These are phyloP conservation scores for Vespertilio murinus DNA, from an alignment of 2,797 vertebrate species.

Conservation along the genomic window DNA sequence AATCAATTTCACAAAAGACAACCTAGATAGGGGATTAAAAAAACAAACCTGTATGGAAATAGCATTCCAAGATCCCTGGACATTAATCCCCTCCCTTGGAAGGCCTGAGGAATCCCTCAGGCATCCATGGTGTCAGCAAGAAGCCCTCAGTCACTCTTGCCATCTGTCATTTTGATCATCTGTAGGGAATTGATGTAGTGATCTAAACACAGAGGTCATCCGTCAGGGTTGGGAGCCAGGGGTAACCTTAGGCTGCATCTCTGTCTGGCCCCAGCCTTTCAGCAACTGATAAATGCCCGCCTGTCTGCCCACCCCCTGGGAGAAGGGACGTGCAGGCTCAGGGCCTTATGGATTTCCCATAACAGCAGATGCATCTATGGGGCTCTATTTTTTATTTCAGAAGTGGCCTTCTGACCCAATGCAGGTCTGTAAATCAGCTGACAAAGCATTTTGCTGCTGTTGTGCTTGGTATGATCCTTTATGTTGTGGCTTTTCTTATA, in stretches of 20 bases:
- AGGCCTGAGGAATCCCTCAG: not conserved
- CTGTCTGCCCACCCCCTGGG: not conserved
- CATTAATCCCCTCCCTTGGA: not conserved
- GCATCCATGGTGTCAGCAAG: not conserved
- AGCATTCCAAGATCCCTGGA: not conserved
- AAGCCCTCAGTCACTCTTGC: conserved; percentile 34
- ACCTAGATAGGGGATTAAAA: not conserved
- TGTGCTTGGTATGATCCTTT: not conserved
- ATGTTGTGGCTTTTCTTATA: not conserved
- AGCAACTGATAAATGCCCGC: conserved; percentile 31
- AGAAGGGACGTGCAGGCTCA: conserved; percentile 32
- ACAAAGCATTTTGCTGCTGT: not conserved
- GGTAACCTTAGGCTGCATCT: conserved; percentile 16
- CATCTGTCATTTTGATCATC: conserved; percentile 61
- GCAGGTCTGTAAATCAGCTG: conserved; percentile 28
- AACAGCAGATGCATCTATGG: conserved; percentile 45
- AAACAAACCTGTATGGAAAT: not conserved
- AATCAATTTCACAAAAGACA: not conserved
- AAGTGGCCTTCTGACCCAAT: conserved; percentile 52
- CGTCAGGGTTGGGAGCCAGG: not conserved
- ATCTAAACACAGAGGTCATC: conserved; percentile 29
- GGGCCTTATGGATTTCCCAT: conserved; percentile 48
- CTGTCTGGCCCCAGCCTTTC: not conserved
- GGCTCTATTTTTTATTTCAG: conserved; percentile 57
- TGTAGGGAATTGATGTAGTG: conserved; percentile 52